A percentile compares a stretch with the other conserved stretches of the same genome.
Conservation (phyloP, 2,888 invertebrate genomes). For the Pristionchus arcanus region DNA sequence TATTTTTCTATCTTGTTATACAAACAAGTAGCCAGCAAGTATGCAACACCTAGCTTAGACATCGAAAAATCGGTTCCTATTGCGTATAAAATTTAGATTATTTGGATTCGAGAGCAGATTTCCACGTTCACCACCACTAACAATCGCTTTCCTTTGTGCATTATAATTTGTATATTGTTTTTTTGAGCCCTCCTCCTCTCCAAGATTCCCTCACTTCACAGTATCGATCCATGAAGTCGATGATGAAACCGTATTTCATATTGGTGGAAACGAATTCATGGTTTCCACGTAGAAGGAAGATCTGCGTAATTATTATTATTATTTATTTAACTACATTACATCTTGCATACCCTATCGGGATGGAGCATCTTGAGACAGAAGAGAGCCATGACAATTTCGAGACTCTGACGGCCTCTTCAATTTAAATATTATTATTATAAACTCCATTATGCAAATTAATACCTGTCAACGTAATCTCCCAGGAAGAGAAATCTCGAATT, state of each 20-base stretch:
- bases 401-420: neutral
- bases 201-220: too few relatives aligned
- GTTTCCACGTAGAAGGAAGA: conserved; percentile 18
- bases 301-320: neutral
- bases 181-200: too few relatives aligned
- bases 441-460: neutral
- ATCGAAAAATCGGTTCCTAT: too few relatives aligned
- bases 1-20: too few relatives aligned
- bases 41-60: too few relatives aligned
- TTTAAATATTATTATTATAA: neutral
- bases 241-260: neutral
- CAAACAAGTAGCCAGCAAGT: too few relatives aligned
- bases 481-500: neutral
- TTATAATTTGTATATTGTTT: too few relatives aligned
- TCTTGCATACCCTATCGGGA: neutral
- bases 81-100: too few relatives aligned
- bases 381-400: neutral
- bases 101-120: too few relatives aligned
- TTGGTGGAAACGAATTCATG: neutral
- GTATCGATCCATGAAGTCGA: neutral
- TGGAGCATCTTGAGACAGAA: neutral
- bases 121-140: too few relatives aligned
- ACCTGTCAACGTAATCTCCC: conserved; percentile 6
- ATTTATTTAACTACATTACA: too few relatives aligned
- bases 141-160: too few relatives aligned